phyloP scores from a whole-genome alignment of 2,888 invertebrate genomes.

The Chrysopilus asiliformis region DNA sequence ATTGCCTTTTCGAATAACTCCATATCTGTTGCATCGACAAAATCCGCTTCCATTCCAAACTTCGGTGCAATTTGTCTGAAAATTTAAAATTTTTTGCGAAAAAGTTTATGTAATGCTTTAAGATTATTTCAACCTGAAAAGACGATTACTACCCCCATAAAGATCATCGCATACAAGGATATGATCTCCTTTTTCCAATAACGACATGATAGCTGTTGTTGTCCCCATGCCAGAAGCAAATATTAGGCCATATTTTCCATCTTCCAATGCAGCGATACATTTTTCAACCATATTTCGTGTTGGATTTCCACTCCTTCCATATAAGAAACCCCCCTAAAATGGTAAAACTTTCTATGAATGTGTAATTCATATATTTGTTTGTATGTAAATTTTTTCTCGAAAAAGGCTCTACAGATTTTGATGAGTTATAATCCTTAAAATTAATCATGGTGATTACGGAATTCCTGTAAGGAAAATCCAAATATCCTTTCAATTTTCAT shows the following conservation, averaged over 20 bases:
- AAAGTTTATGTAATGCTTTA: not conserved
- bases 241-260: slow-evolving; percentile 66
- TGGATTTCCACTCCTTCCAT: slow-evolving; percentile 89
- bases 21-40: slow-evolving; percentile 62
- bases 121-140: slow-evolving; percentile 44
- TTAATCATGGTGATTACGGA: too few relatives aligned
- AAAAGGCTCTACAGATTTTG: too few relatives aligned
- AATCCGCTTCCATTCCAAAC: slow-evolving; percentile 59
- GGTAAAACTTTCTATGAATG: too few relatives aligned
- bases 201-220: slow-evolving; percentile 56
- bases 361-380: too few relatives aligned
- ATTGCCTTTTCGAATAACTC: slow-evolving; percentile 54
- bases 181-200: slow-evolving; percentile 78
- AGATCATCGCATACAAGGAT: slow-evolving; percentile 82
- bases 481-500: too few relatives aligned
- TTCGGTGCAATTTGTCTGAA: slow-evolving; percentile 49
- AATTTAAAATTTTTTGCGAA: not conserved
- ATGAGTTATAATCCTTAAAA: too few relatives aligned
- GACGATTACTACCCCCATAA: slow-evolving; percentile 83
- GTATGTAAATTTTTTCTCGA: too few relatives aligned
- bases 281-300: slow-evolving; percentile 76
- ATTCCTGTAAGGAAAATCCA: too few relatives aligned
- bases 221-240: slow-evolving; percentile 90
- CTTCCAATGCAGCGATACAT: slow-evolving; percentile 81
- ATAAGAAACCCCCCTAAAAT: slow-evolving; percentile 88